Evolutionary conservation across 2,888 invertebrate species (phyloP), one percentile per base, ranked within the genome.

Genomic region (Caradrina clavipalpis): DNA sequence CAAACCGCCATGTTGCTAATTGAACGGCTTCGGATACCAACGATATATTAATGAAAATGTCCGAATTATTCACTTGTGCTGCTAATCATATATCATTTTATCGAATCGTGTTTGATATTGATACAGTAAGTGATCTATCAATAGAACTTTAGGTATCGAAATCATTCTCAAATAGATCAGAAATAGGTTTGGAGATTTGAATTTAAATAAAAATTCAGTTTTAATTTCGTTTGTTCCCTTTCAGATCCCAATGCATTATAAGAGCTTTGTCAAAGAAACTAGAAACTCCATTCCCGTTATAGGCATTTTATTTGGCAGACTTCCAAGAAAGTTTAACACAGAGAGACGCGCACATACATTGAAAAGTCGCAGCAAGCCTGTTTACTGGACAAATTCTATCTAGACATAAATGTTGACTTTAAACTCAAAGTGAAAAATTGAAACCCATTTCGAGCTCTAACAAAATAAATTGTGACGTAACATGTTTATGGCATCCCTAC

Each of bases 341-440:
- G 65, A 75, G 69, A 82, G 69, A 59, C 73, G 59, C 64, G 75
- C 74, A 79, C 80, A 79, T 76, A 75, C 76, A 81, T 70, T 66
- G 59, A 49, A 67, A 64, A 67, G 61, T 63, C 70, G 78, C 71
- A 73, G 75, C 73, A 68, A 76, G 69, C 74, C 78, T 89, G 82
- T 89, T 91, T 89, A 81, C 88, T 82, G 82, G 84, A 85, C 86
- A 88, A 89, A 89, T 89, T 86, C 81, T 63, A 86, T 88, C 80
- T 70, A 72, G 78, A 75, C 72, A 80, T 69, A 80, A 84, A 86
- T 87, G 84, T 88, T 88, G 86, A 87, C 88, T 68, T 67, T 82
- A 76, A 77, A 82, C 72, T 75, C 73, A 69, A 78, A 78, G 77
- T 82, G 76, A 80, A 84, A 83, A 87, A 83, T 87, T 78, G 67